A percentile compares a stretch with the other conserved stretches of the same genome.
These are phyloP conservation scores for Daktulosphaira vitifoliae DNA, from an alignment of 1,140 invertebrate genomes.

Conservation along the genomic window DNA sequence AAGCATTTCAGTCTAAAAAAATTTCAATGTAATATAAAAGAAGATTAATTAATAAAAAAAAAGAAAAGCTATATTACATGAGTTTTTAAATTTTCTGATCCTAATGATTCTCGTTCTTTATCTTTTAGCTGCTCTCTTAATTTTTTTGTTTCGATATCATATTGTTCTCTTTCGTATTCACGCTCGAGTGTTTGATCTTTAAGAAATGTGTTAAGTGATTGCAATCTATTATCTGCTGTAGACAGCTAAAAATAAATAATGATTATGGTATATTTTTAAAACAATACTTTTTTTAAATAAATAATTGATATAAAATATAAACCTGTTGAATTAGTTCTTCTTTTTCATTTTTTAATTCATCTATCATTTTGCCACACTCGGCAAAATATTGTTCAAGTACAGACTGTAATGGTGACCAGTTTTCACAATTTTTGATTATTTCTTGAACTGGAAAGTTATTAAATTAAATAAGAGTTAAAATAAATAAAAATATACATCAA, in stretches of 20 bases:
- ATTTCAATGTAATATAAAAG: neutral
- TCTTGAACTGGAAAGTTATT: slow-evolving; percentile 11
- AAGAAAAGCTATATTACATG: neutral
- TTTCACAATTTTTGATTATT: slow-evolving; percentile 14
- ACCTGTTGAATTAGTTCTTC: slow-evolving; percentile 25
- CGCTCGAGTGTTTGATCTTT: slow-evolving; percentile 22
- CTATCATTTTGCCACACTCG: slow-evolving; percentile 12
- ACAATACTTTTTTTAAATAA: neutral
- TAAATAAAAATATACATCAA: neutral
- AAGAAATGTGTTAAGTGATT: slow-evolving; percentile 3
- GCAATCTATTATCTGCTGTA: slow-evolving; percentile 10
- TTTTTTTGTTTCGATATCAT: neutral
- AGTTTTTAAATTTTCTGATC: slow-evolving; percentile 4
- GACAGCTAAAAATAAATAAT: neutral
- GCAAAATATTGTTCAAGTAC: slow-evolving; percentile 1
- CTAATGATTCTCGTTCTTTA: slow-evolving; percentile 14
- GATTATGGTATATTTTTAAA: neutral
- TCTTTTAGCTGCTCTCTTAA: slow-evolving; percentile 18
- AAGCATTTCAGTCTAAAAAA: slow-evolving; percentile 1
- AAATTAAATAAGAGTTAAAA: neutral
- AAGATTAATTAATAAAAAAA: neutral
- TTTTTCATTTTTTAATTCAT: slow-evolving; percentile 17
- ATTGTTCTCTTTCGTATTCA: slow-evolving; percentile 26
- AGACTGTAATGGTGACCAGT: slow-evolving; percentile 17
- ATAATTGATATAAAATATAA: neutral